Evolutionary conservation across 2,888 invertebrate genomes (phyloP), one percentile per base, ranked within the genome.

Genomic region (Thalpophila matura): DNA sequence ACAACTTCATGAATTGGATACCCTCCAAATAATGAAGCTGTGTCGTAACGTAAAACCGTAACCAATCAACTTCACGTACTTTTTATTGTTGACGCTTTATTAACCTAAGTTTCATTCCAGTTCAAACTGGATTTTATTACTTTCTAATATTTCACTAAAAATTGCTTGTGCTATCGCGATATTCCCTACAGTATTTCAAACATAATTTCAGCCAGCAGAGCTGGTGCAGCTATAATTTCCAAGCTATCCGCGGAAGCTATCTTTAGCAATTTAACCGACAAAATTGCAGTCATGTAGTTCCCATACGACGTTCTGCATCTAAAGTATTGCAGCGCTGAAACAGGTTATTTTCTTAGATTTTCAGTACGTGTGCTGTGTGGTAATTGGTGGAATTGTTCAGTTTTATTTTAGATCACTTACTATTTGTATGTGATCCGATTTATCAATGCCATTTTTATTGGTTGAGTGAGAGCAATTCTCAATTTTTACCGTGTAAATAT

Each of bases 361-460:
- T 50, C 33, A 7, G 20, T 2, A 68, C 74, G 45, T 66, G 68
- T 12, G 20, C 24, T 24, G 71, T 2, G 7, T 71, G 9, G 14
- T 22, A 61, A 40, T 12, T 22, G 35, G 9, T 9, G 9, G 37
- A 43, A 18, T 20, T n/a, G 9, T 6, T 18, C 3, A 1, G 9
- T 33, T 42, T 61, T n/a, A 26, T 24, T 50, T 38, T 2, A 69
- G 3, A 18, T 12, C 9, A 4, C 7, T 7, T 7, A 38, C 29
- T 14, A 10, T 24, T 57, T 29, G 14, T 1, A 12, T 37, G 4
- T 5, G n/a, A 29, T 33, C 14, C 14, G 4, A n/a, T n/a, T n/a
- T n/a, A n/a, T n/a, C n/a, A n/a, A n/a, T n/a, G n/a, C n/a, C n/a
- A 14, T 14, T 33, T 33, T 33, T 33, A 33, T 33, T n/a, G 4